A percentile compares a stretch with the other conserved stretches of the same genome.
Conservation (phyloP, 2,888 invertebrate species). For the Galerucella nymphaeae region DNA sequence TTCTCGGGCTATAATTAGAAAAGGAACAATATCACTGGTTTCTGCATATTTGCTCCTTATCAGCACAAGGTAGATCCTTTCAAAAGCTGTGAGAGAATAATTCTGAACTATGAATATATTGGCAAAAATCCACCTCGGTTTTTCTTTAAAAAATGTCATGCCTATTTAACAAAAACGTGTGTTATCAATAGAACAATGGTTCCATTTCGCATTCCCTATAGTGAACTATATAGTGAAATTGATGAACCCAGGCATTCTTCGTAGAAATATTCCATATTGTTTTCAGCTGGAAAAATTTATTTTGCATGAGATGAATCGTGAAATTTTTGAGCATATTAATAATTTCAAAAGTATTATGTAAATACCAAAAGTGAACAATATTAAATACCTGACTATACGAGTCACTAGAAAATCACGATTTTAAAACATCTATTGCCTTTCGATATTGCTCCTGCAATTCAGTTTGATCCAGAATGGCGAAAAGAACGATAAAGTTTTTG, state of each 20-base stretch:
- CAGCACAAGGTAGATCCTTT: too few species aligned
- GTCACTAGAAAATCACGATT: background rate
- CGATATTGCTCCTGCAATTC: background rate
- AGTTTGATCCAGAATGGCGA: background rate
- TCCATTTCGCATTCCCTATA: too few species aligned
- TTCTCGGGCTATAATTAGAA: too few species aligned
- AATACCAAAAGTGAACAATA: background rate
- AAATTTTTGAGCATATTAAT: constrained; percentile 1
- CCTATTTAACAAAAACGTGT: too few species aligned
- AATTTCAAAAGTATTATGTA: background rate
- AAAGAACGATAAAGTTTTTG: background rate
- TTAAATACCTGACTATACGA: background rate
- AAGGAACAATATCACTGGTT: too few species aligned
- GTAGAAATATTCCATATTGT: background rate
- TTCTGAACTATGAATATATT: too few species aligned
- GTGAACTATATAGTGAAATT: background rate
- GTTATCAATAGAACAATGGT: too few species aligned
- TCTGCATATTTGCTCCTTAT: too few species aligned
- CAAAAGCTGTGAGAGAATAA: too few species aligned
- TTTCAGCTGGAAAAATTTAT: background rate
- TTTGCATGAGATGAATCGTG: background rate
- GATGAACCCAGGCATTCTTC: background rate
- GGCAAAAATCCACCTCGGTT: too few species aligned
- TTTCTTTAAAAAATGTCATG: too few species aligned
- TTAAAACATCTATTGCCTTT: background rate